A percentile compares a stretch with the other conserved stretches of the same genome.
Evolutionary conservation across 2,888 invertebrate genomes (phyloP).

Genomic region (Tetranychus piercei): DNA sequence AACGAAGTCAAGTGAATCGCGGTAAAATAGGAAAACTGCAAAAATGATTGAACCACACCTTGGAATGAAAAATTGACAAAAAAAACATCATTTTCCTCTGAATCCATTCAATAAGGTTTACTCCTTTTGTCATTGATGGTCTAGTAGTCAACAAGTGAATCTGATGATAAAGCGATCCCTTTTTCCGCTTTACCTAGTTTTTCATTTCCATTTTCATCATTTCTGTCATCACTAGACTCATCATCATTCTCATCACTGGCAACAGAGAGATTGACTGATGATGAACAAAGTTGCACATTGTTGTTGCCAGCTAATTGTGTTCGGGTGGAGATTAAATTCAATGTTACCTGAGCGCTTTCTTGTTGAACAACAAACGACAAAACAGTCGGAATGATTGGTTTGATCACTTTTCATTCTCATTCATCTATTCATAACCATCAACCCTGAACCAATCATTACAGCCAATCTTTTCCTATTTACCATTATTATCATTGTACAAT

Average conservation of each 20-base stretch:
- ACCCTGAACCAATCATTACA: background rate
- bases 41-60: too few species aligned
- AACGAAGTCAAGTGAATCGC: too few species aligned
- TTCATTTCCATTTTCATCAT: background rate
- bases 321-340: background rate
- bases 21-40: too few species aligned
- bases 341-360: too few species aligned
- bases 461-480: background rate
- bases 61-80: too few species aligned
- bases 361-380: too few species aligned
- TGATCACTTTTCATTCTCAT: background rate
- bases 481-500: background rate
- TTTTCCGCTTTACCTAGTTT: background rate
- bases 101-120: background rate
- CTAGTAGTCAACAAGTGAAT: background rate
- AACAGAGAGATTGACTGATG: background rate
- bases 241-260: background rate
- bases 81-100: too few species aligned
- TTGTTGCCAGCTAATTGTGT: background rate
- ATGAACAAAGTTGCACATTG: too few species aligned
- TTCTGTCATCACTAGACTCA: background rate
- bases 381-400: background rate
- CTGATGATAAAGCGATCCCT: background rate
- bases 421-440: background rate
- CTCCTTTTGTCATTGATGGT: background rate